Evolutionary conservation across 2,113 vertebrate genomes (phyloP), one percentile per base, ranked within the genome.

Genomic region (Nothocercus nigrocapillus): DNA sequence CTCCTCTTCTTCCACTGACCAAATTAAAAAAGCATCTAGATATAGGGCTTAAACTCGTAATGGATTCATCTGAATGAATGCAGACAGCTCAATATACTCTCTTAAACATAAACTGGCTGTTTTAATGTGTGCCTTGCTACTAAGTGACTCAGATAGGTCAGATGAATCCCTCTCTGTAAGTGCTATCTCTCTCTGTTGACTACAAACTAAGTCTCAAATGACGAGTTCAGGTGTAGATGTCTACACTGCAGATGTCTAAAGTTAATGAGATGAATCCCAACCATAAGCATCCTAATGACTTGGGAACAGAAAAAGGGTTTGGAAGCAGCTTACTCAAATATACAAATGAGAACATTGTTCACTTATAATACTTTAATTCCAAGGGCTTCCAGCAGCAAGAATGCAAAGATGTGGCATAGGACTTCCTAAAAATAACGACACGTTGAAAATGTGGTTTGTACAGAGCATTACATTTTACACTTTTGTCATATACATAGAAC

Each of bases 241-340:
- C 83, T 92, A 16, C 64, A 72, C 4, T 63, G 38, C 38, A 92
- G 85, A 84, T 45, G 21, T 64, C 69, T 90, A 15, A 90, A 92
- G 45, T 75, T 83, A 93, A 93, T 82, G 83, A 89, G 61, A 82
- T 76, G 51, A 75, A 89, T 72, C 86, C 66, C 76, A 90, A 34
- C 42, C 21, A 1, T 44, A 93, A 88, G 38, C 21, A 22, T 64
- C 47, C 53, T 88, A 73, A 8, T 4, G 38, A 61, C 6, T 36
- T 0, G 1, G 53, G 32, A 94, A 73, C 9, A 61, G 30, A 82
- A 79, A 73, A 77, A 53, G 42, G 54, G 32, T 82, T 94, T 79
- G 53, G 38, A 51, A 80, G 9, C 11, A 86, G 44, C 47, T 64
- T 64, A 69, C 53, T 66, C 56, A 88, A 86, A 84, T 15, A 76